Evolutionary conservation across 2,888 invertebrate genomes (phyloP).

Genomic region (Lymantria dispar): DNA sequence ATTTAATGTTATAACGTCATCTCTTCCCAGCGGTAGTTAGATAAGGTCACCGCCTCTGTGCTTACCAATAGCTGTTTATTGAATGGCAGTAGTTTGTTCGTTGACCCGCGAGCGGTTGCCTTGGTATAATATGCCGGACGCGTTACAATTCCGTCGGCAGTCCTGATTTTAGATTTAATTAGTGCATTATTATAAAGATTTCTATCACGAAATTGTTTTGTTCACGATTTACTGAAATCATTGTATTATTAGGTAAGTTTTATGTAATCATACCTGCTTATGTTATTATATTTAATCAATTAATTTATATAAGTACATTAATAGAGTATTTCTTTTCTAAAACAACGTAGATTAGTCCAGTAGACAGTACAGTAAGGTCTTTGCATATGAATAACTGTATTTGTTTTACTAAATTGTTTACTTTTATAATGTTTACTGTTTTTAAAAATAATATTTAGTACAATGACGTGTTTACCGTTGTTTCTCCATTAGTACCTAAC

Average conservation of each 20-base stretch:
- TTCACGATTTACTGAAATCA: neutral
- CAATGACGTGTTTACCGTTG: slow-evolving; percentile 10
- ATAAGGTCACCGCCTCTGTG: slow-evolving; percentile 64
- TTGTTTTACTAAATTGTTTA: too few species aligned
- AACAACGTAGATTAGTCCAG: too few species aligned
- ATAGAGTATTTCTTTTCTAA: too few species aligned
- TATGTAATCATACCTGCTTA: too few species aligned
- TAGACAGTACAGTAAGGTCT: too few species aligned
- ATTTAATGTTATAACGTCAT: slow-evolving; percentile 37
- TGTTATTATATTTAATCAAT: too few species aligned
- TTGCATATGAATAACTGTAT: too few species aligned
- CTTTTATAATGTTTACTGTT: neutral
- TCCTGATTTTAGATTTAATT: slow-evolving; percentile 13
- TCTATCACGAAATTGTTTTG: neutral
- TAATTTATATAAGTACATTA: too few species aligned
- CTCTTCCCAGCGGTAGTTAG: slow-evolving; percentile 35
- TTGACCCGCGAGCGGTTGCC: slow-evolving; percentile 62
- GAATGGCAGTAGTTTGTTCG: slow-evolving; percentile 62
- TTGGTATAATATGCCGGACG: slow-evolving; percentile 32
- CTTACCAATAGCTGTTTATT: slow-evolving; percentile 34
- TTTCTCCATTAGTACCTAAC: slow-evolving; percentile 1
- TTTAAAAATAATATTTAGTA: slow-evolving; percentile 13
- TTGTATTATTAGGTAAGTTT: too few species aligned
- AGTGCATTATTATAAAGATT: neutral
- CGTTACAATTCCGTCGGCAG: slow-evolving; percentile 9